Conservation (phyloP, 2,113 vertebrate species). For the Orycteropus afer region DNA sequence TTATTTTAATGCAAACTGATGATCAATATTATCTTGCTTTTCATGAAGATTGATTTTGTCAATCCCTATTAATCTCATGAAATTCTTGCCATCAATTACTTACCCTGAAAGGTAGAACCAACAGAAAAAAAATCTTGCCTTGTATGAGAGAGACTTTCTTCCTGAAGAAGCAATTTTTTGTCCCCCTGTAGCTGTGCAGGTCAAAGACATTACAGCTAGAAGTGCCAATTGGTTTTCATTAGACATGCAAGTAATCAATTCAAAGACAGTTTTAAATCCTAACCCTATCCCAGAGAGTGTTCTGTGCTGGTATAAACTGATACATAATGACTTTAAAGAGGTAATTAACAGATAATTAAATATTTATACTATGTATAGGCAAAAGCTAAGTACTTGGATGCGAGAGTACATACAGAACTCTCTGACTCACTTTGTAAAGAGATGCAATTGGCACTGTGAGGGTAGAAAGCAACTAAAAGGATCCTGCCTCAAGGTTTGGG, state of each 20-base stretch:
- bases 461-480: neutral
- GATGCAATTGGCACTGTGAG: neutral
- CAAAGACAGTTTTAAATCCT: constrained; percentile 52
- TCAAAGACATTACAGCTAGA: constrained; percentile 34
- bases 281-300: constrained; percentile 33
- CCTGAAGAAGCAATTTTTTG: neutral
- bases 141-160: neutral
- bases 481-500: neutral
- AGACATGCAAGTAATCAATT: constrained; percentile 73
- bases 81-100: neutral
- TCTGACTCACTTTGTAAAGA: neutral
- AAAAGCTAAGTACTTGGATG: constrained; percentile 58
- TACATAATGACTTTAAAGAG: constrained; percentile 68
- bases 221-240: constrained; percentile 59
- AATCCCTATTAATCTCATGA: neutral
- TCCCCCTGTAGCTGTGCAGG: neutral
- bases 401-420: neutral
- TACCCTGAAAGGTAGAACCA: neutral
- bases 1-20: neutral
- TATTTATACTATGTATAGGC: constrained; percentile 67
- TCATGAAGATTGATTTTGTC: neutral
- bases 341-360: constrained; percentile 79
- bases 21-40: neutral
- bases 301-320: constrained; percentile 67
- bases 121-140: neutral